These are phyloP conservation scores for Onychostoma macrolepis DNA, from an alignment of 2,113 vertebrate species.

Conservation along the genomic window DNA sequence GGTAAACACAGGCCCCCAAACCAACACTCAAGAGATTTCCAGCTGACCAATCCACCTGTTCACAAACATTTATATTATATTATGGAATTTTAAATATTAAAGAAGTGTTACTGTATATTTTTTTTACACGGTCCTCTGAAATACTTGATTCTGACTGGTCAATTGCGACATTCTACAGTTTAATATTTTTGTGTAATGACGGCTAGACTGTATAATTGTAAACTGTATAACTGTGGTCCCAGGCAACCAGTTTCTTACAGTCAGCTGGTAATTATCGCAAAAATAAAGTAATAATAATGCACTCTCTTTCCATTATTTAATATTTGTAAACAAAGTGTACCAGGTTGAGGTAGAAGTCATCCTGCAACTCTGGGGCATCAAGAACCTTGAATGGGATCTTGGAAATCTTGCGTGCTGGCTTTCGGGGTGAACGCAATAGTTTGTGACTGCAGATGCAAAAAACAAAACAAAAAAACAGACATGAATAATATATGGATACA, in stretches of 20 bases:
- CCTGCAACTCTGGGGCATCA: slow-evolving; percentile 70
- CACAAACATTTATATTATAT: background rate
- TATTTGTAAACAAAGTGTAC: slow-evolving; percentile 22
- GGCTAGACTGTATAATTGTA: background rate
- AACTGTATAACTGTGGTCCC: background rate
- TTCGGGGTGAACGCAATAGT: slow-evolving; percentile 67
- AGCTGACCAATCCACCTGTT: slow-evolving; percentile 68
- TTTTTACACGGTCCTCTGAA: background rate
- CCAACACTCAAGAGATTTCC: slow-evolving; percentile 69
- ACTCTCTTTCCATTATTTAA: background rate
- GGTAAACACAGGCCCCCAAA: slow-evolving; percentile 69
- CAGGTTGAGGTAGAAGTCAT: slow-evolving; percentile 71
- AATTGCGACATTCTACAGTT: background rate
- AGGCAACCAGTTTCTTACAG: background rate
- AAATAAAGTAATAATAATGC: background rate
- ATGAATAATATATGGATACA: background rate
- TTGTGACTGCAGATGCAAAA: slow-evolving; percentile 60
- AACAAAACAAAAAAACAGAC: background rate
- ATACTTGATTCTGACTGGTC: background rate
- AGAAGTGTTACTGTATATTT: too few species aligned
- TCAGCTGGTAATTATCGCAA: background rate
- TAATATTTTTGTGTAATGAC: background rate
- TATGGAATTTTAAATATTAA: too few species aligned
- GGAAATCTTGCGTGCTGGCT: slow-evolving; percentile 70
- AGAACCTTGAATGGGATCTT: slow-evolving; percentile 72